Conservation (phyloP, 2,797 vertebrate species). For the Adelosebastes latens region DNA sequence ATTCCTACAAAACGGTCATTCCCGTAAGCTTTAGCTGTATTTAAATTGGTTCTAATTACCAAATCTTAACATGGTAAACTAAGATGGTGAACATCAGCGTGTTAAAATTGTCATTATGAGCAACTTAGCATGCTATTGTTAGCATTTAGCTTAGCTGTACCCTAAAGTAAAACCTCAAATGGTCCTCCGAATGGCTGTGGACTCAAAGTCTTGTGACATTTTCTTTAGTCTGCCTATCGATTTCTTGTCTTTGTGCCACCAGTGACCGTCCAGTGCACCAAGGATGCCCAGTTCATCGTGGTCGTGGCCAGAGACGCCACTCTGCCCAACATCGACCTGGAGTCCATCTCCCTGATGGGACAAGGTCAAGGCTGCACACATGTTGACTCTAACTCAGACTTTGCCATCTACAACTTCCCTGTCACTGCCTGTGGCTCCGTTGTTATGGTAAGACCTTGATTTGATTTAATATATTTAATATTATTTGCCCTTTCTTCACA, state of each 20-base stretch:
- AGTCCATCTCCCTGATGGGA: conserved; percentile 58
- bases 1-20: too few species aligned
- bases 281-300: conserved; percentile 76
- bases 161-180: neutral
- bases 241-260: conserved; percentile 11
- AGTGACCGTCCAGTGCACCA: conserved; percentile 83
- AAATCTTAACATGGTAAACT: too few species aligned
- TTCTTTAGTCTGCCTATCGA: neutral
- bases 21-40: too few species aligned
- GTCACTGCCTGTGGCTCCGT: conserved; percentile 75
- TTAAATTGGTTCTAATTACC: too few species aligned
- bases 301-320: conserved; percentile 75
- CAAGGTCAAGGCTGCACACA: conserved; percentile 48
- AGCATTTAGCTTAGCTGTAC: neutral
- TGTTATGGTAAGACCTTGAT: conserved; percentile 60
- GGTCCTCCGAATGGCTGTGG: neutral
- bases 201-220: neutral
- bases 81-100: neutral
- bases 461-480: neutral
- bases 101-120: neutral
- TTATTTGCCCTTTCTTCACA: too few species aligned
- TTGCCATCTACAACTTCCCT: conserved; percentile 80
- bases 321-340: conserved; percentile 66
- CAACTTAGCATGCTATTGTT: neutral
- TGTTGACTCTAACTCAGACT: conserved; percentile 68